These are phyloP conservation scores for Drosophila melanosoma DNA, from an alignment of 2,888 invertebrate genomes.

Conservation along the genomic window DNA sequence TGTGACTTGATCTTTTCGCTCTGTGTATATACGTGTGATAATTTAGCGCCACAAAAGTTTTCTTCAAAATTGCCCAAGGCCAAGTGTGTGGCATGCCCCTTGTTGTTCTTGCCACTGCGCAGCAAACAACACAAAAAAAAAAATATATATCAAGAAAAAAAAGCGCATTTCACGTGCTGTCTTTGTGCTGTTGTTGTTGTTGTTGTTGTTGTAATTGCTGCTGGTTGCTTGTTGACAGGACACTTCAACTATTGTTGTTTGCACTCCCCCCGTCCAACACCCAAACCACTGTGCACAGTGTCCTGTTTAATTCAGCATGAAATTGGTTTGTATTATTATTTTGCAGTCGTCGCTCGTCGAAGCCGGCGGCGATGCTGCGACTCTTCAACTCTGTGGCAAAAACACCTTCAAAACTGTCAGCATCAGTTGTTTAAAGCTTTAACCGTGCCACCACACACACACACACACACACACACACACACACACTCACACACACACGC, in stretches of 20 bases:
- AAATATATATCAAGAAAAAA: constrained; percentile 35
- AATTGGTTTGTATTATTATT: constrained; percentile 83
- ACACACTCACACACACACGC: neutral
- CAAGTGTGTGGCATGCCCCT: constrained; percentile 62
- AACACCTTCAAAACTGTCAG: constrained; percentile 65
- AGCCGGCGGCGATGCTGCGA: constrained; percentile 55
- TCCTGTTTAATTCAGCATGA: constrained; percentile 83
- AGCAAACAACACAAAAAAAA: neutral
- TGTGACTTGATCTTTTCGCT: neutral
- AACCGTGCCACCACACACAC: constrained; percentile 14
- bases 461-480: neutral
- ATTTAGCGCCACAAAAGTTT: constrained; percentile 70
- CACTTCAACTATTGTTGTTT: constrained; percentile 83
- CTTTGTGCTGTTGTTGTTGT: constrained; percentile 58
- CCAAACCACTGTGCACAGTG: constrained; percentile 7
- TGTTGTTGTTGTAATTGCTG: constrained; percentile 48
- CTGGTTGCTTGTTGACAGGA: constrained; percentile 81
- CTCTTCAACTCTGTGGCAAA: constrained; percentile 41
- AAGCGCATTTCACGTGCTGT: constrained; percentile 81
- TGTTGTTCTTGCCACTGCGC: constrained; percentile 3
- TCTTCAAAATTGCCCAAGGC: constrained; percentile 72
- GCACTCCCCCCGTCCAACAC: constrained; percentile 17
- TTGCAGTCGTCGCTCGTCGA: constrained; percentile 59
- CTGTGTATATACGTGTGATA: constrained; percentile 65
- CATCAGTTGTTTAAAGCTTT: constrained; percentile 50